Conservation (phyloP, 2,888 invertebrate species). For the Pinctada fucata region DNA sequence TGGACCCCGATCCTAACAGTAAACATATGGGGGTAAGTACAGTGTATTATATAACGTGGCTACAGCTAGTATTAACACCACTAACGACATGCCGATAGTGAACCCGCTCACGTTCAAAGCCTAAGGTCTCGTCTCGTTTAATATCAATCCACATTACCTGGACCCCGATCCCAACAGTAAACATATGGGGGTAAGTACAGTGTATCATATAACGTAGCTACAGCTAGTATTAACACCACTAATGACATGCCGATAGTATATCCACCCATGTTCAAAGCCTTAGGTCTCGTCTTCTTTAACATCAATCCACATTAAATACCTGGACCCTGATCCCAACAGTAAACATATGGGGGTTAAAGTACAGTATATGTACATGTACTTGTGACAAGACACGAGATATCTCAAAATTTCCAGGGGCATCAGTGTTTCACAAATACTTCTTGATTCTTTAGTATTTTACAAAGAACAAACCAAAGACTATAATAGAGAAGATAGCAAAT, state of each 20-base stretch:
- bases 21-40: conserved; percentile 83
- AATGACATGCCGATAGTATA: conserved; percentile 92
- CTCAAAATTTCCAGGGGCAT: too few species aligned
- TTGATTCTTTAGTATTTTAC: too few species aligned
- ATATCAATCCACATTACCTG: conserved; percentile 90
- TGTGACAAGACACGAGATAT: too few species aligned
- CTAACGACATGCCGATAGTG: conserved; percentile 93
- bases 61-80: conserved; percentile 87
- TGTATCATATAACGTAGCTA: conserved; percentile 86
- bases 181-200: conserved; percentile 82
- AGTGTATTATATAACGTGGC: too few species aligned
- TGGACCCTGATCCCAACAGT: conserved; percentile 82
- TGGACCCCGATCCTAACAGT: conserved; percentile 82
- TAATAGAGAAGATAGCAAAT: too few species aligned
- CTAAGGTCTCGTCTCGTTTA: conserved; percentile 86
- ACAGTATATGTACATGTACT: too few species aligned
- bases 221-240: conserved; percentile 87
- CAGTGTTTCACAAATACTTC: too few species aligned
- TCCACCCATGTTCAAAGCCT: conserved; percentile 85
- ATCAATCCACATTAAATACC: conserved; percentile 92
- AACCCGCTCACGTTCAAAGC: conserved; percentile 86
- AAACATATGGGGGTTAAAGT: conserved; percentile 83
- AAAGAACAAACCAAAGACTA: too few species aligned
- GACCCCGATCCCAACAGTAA: conserved; percentile 82
- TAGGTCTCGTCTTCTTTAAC: conserved; percentile 87